Conservation (phyloP, 1,140 invertebrate species). For the Amyelois transitella region DNA sequence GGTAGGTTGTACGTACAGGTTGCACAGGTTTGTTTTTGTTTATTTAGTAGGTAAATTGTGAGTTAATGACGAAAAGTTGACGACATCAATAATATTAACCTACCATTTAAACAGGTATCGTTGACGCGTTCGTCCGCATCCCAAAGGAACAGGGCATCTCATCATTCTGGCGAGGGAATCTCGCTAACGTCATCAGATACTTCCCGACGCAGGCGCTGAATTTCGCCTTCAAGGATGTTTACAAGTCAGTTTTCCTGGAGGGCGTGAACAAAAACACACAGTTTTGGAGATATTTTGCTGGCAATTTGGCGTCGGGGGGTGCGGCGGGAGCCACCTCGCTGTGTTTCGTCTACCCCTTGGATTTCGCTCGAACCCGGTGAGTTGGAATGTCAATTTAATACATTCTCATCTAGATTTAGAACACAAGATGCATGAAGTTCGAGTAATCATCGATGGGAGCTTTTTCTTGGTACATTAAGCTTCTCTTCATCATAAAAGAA, state of each 20-base stretch:
- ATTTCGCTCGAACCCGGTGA: constrained; percentile 94
- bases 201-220: constrained; percentile 97
- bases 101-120: constrained; percentile 84
- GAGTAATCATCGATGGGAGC: too few species aligned
- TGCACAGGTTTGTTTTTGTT: too few species aligned
- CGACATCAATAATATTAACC: background rate
- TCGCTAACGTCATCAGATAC: constrained; percentile 94
- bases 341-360: constrained; percentile 96
- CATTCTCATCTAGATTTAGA: too few species aligned
- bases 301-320: constrained; percentile 94
- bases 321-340: constrained; percentile 95
- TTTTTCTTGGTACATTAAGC: too few species aligned
- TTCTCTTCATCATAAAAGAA: too few species aligned
- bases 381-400: too few species aligned
- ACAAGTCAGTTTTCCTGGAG: constrained; percentile 88
- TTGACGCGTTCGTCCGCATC: constrained; percentile 90
- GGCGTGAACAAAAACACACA: constrained; percentile 93
- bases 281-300: constrained; percentile 88
- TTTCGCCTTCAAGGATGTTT: constrained; percentile 96
- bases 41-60: too few species aligned
- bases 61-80: too few species aligned
- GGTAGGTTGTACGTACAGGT: too few species aligned
- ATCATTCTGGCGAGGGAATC: constrained; percentile 95
- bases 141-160: constrained; percentile 89
- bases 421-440: too few species aligned